Base-by-base conservation (phyloP, 2,113 vertebrate species). In the Oplegnathus fasciatus region DNA sequence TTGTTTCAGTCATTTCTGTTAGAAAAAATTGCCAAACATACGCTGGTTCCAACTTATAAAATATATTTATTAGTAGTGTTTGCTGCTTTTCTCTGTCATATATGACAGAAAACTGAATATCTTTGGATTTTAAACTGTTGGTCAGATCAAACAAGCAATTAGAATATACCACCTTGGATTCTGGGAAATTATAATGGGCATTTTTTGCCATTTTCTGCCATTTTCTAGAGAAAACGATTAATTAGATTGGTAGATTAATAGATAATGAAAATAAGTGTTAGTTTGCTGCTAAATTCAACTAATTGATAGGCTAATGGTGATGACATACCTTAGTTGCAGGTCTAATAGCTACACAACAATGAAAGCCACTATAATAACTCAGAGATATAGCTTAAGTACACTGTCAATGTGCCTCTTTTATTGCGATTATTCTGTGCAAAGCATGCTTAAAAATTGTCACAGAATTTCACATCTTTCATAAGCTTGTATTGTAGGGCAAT, bases 401-500 rank as follows among this genome's bases (percentile, higher is more conserved):
- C 34, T n/a, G 13, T 11, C 42, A 64, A 52, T 11, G 10, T 17
- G 17, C 18, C 11, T 64, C 3, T 11, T 77, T 22, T 9, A 1
- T 24, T 57, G 3, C 17, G 6, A 37, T 78, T 37, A n/a, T 54
- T 67, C 54, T 40, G 7, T 26, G 7, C 55, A 61, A 28, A 58
- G 17, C 18, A 14, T 28, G 5, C n/a, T 58, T 24, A 40, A 46
- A 54, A 34, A 15, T n/a, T 15, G 10, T 22, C 32, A 32, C 15
- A 22, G 40, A 57, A 24, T 64, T 69, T 37, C 20, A 81, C 32
- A 37, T 28, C 60, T 78, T 58, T 80, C 54, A 57, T 34, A 10
- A 24, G 30, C 46, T 65, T 72, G 26, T 84, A 54, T 85, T 88
- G 89, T 67, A 11, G 30, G 54, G 44, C 28, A 28, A 32, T 92